Conservation (phyloP, 2,113 vertebrate species). For the Falco punctatus region DNA sequence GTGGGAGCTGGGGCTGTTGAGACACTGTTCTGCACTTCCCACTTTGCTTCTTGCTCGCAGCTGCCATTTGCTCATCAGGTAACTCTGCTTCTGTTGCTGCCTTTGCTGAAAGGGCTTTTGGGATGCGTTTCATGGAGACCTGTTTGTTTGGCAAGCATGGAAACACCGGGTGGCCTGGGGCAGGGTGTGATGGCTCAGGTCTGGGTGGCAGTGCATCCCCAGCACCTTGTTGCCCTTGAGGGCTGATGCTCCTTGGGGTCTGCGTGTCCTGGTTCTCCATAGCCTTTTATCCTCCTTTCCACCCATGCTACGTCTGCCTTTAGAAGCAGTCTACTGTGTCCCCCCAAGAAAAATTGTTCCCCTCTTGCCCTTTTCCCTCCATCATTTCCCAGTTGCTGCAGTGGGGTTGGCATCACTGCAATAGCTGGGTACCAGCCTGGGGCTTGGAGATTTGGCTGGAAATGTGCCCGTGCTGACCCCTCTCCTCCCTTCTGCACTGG, state of each 20-base stretch:
- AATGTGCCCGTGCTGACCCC: rapidly evolving
- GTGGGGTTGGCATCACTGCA: rapidly evolving
- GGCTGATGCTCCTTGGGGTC: rapidly evolving
- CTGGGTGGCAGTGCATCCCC: not conserved
- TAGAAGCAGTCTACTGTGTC: rapidly evolving
- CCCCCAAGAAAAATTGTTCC: not conserved
- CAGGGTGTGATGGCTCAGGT: not conserved
- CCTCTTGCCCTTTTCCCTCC: not conserved
- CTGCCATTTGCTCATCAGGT: rapidly evolving
- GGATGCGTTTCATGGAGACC: not conserved
- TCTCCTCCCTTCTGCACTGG: not conserved
- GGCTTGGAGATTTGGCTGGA: not conserved
- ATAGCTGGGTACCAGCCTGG: no score
- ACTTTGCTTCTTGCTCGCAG: rapidly evolving
- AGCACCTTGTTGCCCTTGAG: not conserved
- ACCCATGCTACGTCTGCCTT: not conserved
- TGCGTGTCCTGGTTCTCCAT: rapidly evolving
- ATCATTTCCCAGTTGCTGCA: not conserved
- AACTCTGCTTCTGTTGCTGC: not conserved
- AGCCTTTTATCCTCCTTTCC: not conserved
- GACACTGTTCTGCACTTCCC: not conserved
- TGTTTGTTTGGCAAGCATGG: rapidly evolving
- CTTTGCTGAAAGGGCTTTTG: not conserved
- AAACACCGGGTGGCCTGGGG: not conserved
- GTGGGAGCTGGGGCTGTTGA: rapidly evolving